Evolutionary conservation across 53 echinoderm and acorn worm genomes (phyloP), one percentile per base, ranked within the genome.

Genomic region (Echinarachnius parma): DNA sequence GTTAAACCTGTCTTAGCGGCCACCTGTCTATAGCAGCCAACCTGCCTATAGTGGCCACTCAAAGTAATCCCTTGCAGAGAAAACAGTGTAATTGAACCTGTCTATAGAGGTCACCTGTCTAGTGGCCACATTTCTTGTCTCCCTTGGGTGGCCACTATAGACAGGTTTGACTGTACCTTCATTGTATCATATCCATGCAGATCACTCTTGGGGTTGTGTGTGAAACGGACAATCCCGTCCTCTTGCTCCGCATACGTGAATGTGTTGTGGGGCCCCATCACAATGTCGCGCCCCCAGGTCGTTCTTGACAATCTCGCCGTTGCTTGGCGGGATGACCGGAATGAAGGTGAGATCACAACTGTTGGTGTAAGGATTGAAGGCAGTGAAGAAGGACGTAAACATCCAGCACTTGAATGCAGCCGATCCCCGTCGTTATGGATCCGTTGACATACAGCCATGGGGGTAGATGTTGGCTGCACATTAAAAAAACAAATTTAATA

Each of bases 331-430:
- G 74, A 77, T 88, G 56, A 98, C 64, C 31, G 92, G 60, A 54
- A 88, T 52, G 48, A 98, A 88, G 30, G 75, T 34, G 32, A 92
- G 81, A 44, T 91, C 78, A 9, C 49, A 34, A 34, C 67, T 78
- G 30, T 71, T 82, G 1, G 98, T 98, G 81, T 98, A 91, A 0
- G 91, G 80, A 59, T 91, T 91, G 42, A 81, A 88, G 21, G 98
- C 98, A 9, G 91, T 98, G 77, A 98, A 80, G 83, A 98, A 98
- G 0, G 82, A 83, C 2, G 91, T 85, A n/a, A n/a, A n/a, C n/a
- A 28, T 91, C 87, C 15, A 98, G 66, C 22, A 91, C 65, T 32
- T 81, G 85, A 5, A 88, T 92, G 33, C 91, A 88, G 1, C 98
- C 91, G 3, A 98, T 98, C 5, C 88, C 88, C 0, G 81, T 85